Percentiles rank a stretch among this genome's conserved stretches.
Conservation (phyloP, 2,888 invertebrate species). For the Euzetes globulus region DNA sequence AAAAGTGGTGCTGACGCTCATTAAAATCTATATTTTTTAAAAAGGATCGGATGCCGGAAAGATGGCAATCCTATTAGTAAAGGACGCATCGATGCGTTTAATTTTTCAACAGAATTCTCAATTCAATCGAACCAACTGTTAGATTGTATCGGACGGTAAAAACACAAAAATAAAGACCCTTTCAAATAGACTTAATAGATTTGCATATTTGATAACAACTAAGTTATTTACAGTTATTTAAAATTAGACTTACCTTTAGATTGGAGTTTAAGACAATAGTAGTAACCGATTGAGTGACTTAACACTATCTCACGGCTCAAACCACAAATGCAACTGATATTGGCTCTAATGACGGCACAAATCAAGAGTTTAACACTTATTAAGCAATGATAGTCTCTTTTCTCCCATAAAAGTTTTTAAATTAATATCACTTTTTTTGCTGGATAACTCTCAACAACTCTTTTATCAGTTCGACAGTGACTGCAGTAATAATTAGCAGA, state of each 20-base stretch:
- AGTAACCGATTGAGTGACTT: neutral
- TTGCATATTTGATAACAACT: neutral
- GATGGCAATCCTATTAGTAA: conserved; percentile 28
- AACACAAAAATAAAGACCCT: neutral
- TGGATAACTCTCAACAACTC: neutral
- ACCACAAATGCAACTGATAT: neutral
- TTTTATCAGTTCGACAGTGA: neutral
- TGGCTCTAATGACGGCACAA: conserved; percentile 8
- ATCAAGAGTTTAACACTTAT: neutral
- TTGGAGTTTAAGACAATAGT: neutral
- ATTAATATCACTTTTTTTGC: conserved; percentile 19
- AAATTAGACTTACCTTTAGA: neutral
- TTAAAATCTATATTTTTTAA: conserved; percentile 13
- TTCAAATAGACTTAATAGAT: neutral
- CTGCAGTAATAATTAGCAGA: conserved; percentile 20
- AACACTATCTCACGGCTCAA: conserved; percentile 20
- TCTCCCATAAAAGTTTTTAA: conserved; percentile 21
- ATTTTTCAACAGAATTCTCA: conserved; percentile 24
- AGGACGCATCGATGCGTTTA: conserved; percentile 9
- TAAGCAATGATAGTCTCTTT: conserved; percentile 27
- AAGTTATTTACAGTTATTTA: conserved; percentile 3
- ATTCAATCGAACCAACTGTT: neutral
- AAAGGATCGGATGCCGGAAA: conserved; percentile 30
- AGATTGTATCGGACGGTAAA: neutral
- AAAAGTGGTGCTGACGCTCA: conserved; percentile 9